Conservation (phyloP, 2,888 invertebrate species). For the Tuberolachnus salignus region DNA sequence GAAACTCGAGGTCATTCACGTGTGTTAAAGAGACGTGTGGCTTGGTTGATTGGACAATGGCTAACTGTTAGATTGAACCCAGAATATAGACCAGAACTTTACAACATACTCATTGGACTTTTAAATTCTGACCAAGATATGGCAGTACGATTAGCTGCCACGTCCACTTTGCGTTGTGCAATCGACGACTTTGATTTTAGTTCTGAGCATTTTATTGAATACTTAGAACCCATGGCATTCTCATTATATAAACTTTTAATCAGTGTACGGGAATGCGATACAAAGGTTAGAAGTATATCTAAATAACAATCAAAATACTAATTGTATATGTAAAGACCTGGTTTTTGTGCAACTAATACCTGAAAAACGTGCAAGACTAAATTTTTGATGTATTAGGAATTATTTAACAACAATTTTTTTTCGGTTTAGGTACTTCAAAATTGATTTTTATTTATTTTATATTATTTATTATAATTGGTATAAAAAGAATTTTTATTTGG, state of each 20-base stretch:
- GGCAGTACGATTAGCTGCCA: slow-evolving; percentile 85
- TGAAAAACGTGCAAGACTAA: too few species aligned
- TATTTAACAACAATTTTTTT: too few species aligned
- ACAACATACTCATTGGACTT: slow-evolving; percentile 77
- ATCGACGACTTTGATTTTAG: slow-evolving; percentile 94
- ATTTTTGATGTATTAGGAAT: too few species aligned
- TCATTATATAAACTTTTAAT: slow-evolving; percentile 81
- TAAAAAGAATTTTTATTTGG: too few species aligned
- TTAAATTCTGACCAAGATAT: slow-evolving; percentile 80
- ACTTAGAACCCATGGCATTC: slow-evolving; percentile 75
- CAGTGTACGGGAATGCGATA: slow-evolving; percentile 89
- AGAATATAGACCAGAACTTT: slow-evolving; percentile 79
- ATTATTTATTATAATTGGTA: too few species aligned
- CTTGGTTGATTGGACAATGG: slow-evolving; percentile 79
- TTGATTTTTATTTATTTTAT: too few species aligned
- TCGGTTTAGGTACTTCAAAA: too few species aligned
- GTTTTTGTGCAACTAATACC: too few species aligned
- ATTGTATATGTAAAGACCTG: too few species aligned
- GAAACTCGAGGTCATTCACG: slow-evolving; percentile 82
- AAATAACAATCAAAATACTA: too few species aligned
- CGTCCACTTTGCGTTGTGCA: slow-evolving; percentile 80
- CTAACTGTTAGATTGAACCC: slow-evolving; percentile 79
- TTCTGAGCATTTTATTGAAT: slow-evolving; percentile 83
- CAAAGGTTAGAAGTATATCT: slow-evolving; percentile 69
- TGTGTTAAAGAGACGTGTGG: slow-evolving; percentile 82